Conservation (phyloP, 2,113 vertebrate genomes). For the Caranx melampygus region DNA sequence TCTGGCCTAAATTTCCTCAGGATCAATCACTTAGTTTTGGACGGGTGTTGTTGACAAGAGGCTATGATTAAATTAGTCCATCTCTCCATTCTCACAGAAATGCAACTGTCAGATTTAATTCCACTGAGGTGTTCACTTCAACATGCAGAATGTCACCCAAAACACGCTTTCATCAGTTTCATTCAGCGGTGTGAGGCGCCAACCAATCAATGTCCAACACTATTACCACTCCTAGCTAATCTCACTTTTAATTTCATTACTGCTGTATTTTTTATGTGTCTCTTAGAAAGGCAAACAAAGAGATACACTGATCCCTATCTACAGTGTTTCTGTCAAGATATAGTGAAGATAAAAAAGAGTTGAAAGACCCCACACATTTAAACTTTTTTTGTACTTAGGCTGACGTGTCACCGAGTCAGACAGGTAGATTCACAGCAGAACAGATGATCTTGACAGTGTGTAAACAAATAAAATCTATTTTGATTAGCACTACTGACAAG, state of each 20-base stretch:
- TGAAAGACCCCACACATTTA: background rate
- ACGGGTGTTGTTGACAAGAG: conserved; percentile 42
- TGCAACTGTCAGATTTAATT: conserved; percentile 63
- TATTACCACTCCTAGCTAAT: conserved; percentile 22
- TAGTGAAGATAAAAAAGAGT: conserved; percentile 8
- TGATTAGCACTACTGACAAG: conserved; percentile 44
- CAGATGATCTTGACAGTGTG: conserved; percentile 23
- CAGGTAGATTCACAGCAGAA: conserved; percentile 12
- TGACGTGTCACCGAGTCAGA: conserved; percentile 23
- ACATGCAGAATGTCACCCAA: conserved; percentile 55
- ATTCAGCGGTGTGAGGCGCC: conserved; percentile 32
- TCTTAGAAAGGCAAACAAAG: background rate
- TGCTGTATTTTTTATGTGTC: conserved; percentile 16
- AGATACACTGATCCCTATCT: background rate
- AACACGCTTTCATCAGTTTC: conserved; percentile 51
- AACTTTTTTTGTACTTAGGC: conserved; percentile 42
- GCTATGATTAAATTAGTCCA: conserved; percentile 49
- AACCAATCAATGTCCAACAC: conserved; percentile 64
- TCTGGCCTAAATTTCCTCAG: conserved; percentile 26
- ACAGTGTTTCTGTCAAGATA: background rate
- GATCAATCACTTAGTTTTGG: conserved; percentile 53
- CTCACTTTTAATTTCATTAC: conserved; percentile 22
- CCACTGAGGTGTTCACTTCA: conserved; percentile 29
- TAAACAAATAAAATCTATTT: conserved; percentile 39
- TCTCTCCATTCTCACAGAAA: conserved; percentile 41